Evolutionary conservation across 2,113 vertebrate species (phyloP).

Genomic region (Patagioenas fasciata): DNA sequence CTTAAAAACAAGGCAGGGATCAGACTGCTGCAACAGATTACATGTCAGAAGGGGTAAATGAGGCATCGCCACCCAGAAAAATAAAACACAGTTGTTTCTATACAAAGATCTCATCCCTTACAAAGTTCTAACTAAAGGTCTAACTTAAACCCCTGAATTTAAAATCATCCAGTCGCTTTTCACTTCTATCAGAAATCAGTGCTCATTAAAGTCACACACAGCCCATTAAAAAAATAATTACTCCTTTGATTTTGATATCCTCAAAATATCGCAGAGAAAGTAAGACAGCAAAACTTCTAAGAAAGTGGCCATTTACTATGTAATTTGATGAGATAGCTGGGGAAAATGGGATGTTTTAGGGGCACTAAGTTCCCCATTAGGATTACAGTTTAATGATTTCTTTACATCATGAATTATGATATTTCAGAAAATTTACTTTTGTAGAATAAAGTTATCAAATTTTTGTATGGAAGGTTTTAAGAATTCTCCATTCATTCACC

Average conservation of each 20-base stretch:
- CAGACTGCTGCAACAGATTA: background rate
- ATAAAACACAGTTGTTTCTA: background rate
- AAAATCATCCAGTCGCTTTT: rapidly evolving
- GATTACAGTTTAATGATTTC: background rate
- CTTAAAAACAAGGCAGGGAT: background rate
- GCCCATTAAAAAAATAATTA: background rate
- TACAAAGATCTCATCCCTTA: background rate
- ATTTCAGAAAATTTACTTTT: background rate
- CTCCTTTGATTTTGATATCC: background rate
- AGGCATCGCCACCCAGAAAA: background rate
- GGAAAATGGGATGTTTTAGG: background rate
- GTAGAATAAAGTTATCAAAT: background rate
- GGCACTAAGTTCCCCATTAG: background rate
- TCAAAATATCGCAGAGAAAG: background rate
- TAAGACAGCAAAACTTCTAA: background rate
- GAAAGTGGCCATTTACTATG: background rate
- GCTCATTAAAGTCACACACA: background rate
- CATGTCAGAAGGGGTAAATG: rapidly evolving
- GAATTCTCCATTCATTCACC: background rate
- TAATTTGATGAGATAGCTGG: background rate
- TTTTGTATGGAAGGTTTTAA: background rate
- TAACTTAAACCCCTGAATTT: background rate
- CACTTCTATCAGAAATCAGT: background rate
- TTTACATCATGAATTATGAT: background rate
- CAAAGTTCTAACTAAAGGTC: background rate